These are phyloP conservation scores for Nycticorax nycticorax DNA, from an alignment of 2,113 vertebrate species.

Conservation along the genomic window DNA sequence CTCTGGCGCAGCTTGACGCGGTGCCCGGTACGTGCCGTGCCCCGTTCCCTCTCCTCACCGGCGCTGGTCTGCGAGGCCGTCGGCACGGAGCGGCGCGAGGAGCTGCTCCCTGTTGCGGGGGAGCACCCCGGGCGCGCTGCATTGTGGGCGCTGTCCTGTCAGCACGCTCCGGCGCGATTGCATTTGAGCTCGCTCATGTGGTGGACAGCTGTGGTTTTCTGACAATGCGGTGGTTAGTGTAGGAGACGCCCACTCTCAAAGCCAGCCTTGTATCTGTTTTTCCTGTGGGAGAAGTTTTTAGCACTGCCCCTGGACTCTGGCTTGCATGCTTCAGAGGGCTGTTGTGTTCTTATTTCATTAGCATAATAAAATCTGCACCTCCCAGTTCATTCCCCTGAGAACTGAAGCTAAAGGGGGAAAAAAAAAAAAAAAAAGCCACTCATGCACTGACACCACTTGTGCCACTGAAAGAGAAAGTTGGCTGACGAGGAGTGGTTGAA, in stretches of 20 bases:
- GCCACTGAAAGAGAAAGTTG: not conserved
- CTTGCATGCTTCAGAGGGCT: not conserved
- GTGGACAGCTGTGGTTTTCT: constrained; percentile 54
- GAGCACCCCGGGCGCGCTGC: not conserved
- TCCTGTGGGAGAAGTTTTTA: constrained; percentile 53
- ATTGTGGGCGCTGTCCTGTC: not conserved
- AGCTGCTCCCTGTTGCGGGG: not conserved
- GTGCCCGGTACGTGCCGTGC: rapidly evolving
- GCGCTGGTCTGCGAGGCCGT: rapidly evolving
- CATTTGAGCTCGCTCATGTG: constrained; percentile 15
- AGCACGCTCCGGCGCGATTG: not conserved
- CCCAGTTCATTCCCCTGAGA: not conserved
- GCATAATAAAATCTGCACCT: constrained; percentile 40
- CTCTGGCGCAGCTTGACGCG: not conserved
- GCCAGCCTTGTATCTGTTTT: constrained; percentile 52
- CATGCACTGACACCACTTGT: not conserved
- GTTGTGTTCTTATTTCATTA: constrained; percentile 27
- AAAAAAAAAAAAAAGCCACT: not conserved
- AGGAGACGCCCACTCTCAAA: constrained; percentile 44
- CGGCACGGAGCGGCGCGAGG: rapidly evolving
- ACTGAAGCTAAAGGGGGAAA: not conserved
- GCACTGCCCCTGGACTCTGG: constrained; percentile 6
- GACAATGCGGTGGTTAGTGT: not conserved
- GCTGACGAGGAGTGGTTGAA: not conserved
- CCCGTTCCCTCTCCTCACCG: rapidly evolving